Conservation (phyloP, 2,888 invertebrate species). For the Myopa tessellatipennis region DNA sequence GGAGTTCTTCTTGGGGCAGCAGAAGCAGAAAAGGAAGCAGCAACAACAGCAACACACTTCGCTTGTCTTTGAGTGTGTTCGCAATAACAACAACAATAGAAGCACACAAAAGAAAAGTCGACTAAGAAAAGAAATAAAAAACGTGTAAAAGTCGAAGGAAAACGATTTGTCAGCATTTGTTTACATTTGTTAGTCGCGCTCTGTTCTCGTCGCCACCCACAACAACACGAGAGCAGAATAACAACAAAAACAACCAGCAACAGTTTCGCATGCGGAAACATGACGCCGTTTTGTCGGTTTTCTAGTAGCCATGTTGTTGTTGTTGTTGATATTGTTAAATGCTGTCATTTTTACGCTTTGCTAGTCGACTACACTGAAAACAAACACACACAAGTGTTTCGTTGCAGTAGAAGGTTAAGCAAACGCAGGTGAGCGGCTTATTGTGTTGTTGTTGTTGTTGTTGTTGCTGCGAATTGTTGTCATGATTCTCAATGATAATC, state of each 20-base stretch:
- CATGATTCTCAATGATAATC: background rate
- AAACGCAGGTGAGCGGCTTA: background rate
- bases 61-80: no score
- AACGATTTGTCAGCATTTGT: background rate
- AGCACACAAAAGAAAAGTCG: background rate
- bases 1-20: background rate
- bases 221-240: background rate
- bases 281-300: background rate
- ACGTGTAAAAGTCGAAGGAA: background rate
- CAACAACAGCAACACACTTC: background rate
- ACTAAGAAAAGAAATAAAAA: background rate
- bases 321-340: slow-evolving; percentile 11
- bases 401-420: slow-evolving; percentile 8
- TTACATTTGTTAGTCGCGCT: background rate
- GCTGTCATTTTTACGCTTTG: slow-evolving; percentile 11
- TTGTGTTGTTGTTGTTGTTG: slow-evolving; percentile 2
- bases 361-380: background rate
- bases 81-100: background rate
- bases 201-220: background rate
- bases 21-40: background rate
- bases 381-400: background rate
- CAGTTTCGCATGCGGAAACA: background rate
- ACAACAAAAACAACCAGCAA: slow-evolving; percentile 14
- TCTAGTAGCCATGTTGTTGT: background rate
- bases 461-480: background rate